phyloP scores from a whole-genome alignment of 2,888 invertebrate species.

The Hemithea aestivaria region DNA sequence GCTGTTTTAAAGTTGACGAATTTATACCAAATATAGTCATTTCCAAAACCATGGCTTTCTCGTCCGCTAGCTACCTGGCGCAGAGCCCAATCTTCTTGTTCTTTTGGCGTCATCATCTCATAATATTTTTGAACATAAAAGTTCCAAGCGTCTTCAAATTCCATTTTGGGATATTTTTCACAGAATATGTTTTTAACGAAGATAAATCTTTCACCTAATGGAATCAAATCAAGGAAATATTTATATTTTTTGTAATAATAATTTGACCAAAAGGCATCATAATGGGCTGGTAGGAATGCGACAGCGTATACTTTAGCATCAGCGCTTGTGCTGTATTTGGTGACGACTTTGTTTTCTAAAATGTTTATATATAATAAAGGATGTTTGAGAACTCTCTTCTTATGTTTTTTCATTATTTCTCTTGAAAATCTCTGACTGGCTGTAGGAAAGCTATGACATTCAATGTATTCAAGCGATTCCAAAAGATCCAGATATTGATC shows the following conservation, averaged over 20 bases:
- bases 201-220: conserved; percentile 27
- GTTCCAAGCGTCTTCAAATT: conserved; percentile 32
- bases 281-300: conserved; percentile 32
- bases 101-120: conserved; percentile 27
- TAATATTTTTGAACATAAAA: conserved; percentile 21
- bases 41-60: conserved; percentile 30
- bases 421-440: conserved; percentile 32
- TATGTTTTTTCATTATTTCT: conserved; percentile 45
- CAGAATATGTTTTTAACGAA: conserved; percentile 35
- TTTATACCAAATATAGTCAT: conserved; percentile 37
- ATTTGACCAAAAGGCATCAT: conserved; percentile 37
- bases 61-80: conserved; percentile 2
- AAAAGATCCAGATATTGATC: conserved; percentile 43
- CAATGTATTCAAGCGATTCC: conserved; percentile 31
- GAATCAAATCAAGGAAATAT: conserved; percentile 39
- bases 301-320: conserved; percentile 41
- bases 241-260: conserved; percentile 33
- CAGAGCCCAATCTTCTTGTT: conserved; percentile 37
- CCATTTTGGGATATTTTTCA: conserved; percentile 29
- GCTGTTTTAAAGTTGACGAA: conserved; percentile 35
- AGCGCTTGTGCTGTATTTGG: conserved; percentile 32
- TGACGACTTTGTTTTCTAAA: conserved; percentile 32
- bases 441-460: not conserved
- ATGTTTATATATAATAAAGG: conserved; percentile 39
- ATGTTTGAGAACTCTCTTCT: conserved; percentile 38